Conservation (phyloP, 2,888 invertebrate species). For the Tetanocera ferruginea region DNA sequence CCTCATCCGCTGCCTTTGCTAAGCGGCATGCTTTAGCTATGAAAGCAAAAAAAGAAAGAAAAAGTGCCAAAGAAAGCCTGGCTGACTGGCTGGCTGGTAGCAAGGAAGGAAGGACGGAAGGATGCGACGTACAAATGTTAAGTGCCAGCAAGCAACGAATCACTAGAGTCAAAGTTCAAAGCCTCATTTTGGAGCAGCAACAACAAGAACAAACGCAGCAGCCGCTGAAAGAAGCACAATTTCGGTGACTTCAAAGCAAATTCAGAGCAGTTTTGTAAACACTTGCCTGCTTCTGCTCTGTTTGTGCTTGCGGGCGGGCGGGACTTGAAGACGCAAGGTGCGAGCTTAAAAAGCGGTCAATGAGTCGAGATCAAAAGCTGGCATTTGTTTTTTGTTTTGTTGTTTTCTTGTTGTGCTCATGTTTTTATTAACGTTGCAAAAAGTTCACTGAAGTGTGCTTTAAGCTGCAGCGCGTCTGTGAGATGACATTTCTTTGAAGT, state of each 20-base stretch:
- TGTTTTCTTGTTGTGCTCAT: neutral
- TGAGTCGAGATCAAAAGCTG: constrained; percentile 32
- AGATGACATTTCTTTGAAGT: no score
- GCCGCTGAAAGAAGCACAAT: constrained; percentile 4
- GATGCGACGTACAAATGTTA: constrained; percentile 6
- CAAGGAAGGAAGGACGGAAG: neutral
- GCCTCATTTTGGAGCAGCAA: constrained; percentile 18
- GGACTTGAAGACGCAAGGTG: neutral
- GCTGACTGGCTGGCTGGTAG: neutral
- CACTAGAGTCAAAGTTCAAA: constrained; percentile 29
- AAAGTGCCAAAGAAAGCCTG: neutral
- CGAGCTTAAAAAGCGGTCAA: constrained; percentile 31
- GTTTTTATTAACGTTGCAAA: neutral
- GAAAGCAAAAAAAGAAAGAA: neutral
- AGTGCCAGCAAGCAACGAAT: constrained; percentile 9
- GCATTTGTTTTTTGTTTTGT: constrained; percentile 8
- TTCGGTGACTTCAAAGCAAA: constrained; percentile 29
- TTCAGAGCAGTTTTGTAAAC: constrained; percentile 7
- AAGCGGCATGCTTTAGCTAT: neutral
- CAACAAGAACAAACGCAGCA: neutral
- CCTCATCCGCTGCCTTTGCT: constrained; percentile 2
- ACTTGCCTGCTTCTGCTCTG: neutral
- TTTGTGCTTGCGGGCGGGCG: neutral
- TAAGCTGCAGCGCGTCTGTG: neutral
- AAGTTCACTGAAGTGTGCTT: constrained; percentile 22